Evolutionary conservation across 2,113 vertebrate genomes (phyloP).

Genomic region (Nothobranchius kuhntae): DNA sequence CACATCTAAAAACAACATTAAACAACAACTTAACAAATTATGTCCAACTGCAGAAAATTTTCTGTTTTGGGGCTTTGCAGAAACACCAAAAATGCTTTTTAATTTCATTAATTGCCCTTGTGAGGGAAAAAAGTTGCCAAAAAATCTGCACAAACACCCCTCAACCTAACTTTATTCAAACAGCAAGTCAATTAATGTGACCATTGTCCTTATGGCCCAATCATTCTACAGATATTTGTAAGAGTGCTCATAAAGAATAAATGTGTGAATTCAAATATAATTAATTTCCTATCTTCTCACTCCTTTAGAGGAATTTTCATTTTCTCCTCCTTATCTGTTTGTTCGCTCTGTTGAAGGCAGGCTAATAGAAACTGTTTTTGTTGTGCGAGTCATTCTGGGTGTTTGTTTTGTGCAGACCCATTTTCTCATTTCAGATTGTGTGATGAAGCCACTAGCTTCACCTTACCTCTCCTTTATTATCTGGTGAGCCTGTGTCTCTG

Average conservation of each 20-base stretch:
- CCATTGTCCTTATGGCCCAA: no score
- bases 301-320: not conserved
- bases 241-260: not conserved
- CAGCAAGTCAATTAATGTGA: no score
- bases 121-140: no score
- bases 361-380: not conserved
- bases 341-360: not conserved
- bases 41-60: no score
- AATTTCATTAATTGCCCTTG: no score
- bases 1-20: no score
- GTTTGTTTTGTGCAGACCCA: not conserved
- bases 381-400: not conserved
- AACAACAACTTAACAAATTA: no score
- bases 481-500: slow-evolving; percentile 18
- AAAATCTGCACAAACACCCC: no score
- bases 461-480: slow-evolving; percentile 42
- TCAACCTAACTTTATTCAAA: no score
- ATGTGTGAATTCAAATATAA: no score
- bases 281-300: slow-evolving; percentile 16
- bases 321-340: not conserved
- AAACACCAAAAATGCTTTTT: no score
- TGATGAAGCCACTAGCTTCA: not conserved
- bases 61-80: no score
- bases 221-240: not conserved
- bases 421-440: slow-evolving; percentile 5